Percentiles rank a stretch among this genome's conserved stretches.
phyloP scores from a whole-genome alignment of 2,113 vertebrate genomes.

The Callipepla squamata region DNA sequence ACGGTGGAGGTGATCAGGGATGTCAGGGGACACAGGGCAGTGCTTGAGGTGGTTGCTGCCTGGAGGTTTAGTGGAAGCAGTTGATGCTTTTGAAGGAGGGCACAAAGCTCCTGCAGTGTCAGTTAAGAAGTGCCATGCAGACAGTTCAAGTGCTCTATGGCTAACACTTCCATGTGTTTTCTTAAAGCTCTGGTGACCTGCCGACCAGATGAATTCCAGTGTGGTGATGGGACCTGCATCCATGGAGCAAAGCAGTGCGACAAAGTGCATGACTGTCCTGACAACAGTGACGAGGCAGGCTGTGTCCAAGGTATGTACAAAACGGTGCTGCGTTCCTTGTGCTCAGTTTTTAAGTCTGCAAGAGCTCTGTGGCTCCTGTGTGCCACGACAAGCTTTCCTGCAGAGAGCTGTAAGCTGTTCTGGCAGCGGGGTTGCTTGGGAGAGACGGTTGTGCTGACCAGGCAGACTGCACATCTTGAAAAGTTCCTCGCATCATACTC shows the following conservation, averaged over 20 bases:
- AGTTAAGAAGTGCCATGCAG: not conserved
- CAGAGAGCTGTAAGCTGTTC: not conserved
- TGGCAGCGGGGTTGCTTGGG: not conserved
- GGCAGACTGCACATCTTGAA: not conserved
- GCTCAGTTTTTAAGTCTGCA: not conserved
- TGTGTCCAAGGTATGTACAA: constrained; percentile 87
- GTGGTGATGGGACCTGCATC: constrained; percentile 91
- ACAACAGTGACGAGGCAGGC: constrained; percentile 91
- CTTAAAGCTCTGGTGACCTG: constrained; percentile 88
- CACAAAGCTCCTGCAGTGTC: not conserved
- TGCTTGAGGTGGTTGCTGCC: not conserved
- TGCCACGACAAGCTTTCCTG: not conserved
- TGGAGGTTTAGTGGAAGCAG: not conserved
- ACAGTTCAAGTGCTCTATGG: not conserved
- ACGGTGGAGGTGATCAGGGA: not conserved
- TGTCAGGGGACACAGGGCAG: not conserved
- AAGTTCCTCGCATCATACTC: constrained; percentile 22
- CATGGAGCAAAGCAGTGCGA: constrained; percentile 92
- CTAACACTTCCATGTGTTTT: constrained; percentile 5
- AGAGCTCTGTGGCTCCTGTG: not conserved
- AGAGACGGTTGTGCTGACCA: not conserved
- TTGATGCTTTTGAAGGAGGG: fast-evolving
- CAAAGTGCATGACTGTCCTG: constrained; percentile 88
- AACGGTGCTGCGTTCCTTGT: fast-evolving
- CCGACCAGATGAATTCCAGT: constrained; percentile 92